Percentiles rank a stretch among this genome's conserved stretches.
Conservation (phyloP, 1,140 invertebrate genomes). For the Frieseomelitta varia region DNA sequence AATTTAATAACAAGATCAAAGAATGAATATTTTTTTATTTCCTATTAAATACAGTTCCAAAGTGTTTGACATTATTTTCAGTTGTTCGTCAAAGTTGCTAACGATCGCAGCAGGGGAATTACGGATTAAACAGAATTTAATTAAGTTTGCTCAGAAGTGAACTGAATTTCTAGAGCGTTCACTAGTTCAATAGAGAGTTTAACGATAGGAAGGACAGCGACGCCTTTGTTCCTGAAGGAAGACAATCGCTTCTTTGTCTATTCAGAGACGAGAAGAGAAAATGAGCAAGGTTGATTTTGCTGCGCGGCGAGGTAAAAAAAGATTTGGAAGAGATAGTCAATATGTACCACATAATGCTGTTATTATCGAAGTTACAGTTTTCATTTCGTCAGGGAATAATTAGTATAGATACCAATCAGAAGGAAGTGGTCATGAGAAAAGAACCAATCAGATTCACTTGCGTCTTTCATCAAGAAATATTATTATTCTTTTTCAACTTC, state of each 20-base stretch:
- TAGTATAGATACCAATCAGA: neutral
- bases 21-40: no score
- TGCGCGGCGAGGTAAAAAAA: neutral
- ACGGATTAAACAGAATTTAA: neutral
- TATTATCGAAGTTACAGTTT: neutral
- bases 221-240: neutral
- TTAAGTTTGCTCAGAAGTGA: neutral
- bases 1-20: no score
- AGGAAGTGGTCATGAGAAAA: neutral
- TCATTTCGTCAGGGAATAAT: neutral
- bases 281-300: slow-evolving; percentile 18
- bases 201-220: slow-evolving; percentile 9
- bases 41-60: no score
- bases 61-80: neutral
- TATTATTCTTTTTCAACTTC: neutral
- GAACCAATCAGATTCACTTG: neutral
- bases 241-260: slow-evolving; percentile 19
- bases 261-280: slow-evolving; percentile 20
- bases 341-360: neutral
- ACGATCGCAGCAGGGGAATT: neutral
- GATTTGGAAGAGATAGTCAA: neutral
- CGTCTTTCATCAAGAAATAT: no score
- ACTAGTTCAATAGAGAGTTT: neutral
- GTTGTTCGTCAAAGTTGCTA: neutral
- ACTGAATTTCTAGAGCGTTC: neutral